These are phyloP conservation scores for Pteria penguin DNA, from an alignment of 2,888 invertebrate genomes.

Conservation along the genomic window DNA sequence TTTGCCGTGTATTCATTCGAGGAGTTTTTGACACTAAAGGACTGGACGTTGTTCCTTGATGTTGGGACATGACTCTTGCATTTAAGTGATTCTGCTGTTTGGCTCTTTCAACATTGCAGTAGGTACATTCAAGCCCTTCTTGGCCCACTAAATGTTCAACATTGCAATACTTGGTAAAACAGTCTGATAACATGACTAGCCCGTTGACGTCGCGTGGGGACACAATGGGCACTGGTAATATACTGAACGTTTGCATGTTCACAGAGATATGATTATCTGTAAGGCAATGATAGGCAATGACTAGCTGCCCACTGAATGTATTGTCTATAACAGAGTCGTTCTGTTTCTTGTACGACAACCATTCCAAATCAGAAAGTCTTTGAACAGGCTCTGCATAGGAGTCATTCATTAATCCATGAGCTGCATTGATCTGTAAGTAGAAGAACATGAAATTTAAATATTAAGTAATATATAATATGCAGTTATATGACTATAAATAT, in stretches of 20 bases:
- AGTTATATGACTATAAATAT: too few species aligned
- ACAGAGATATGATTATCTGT: conserved; percentile 73
- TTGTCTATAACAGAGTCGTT: conserved; percentile 75
- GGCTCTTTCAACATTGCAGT: conserved; percentile 34
- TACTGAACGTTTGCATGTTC: conserved; percentile 75
- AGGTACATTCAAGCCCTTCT: conserved; percentile 64
- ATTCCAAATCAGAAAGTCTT: conserved; percentile 77
- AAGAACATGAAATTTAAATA: background rate
- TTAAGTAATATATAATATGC: too few species aligned
- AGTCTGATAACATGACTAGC: conserved; percentile 72
- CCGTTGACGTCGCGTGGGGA: conserved; percentile 66
- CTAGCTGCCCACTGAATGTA: conserved; percentile 76
- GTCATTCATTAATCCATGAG: conserved; percentile 72
- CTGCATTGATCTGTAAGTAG: conserved; percentile 73
- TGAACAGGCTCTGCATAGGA: conserved; percentile 78
- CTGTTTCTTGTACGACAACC: conserved; percentile 76
- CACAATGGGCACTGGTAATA: conserved; percentile 76
- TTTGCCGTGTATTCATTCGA: conserved; percentile 11
- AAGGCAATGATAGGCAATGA: conserved; percentile 74
- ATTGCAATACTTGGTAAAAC: conserved; percentile 75
- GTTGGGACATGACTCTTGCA: conserved; percentile 2
- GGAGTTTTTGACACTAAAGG: conserved; percentile 21
- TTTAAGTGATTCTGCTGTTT: background rate
- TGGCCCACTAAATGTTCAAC: conserved; percentile 71
- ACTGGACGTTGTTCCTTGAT: conserved; percentile 14